Percentiles rank a stretch among this genome's conserved stretches.
Conservation (phyloP, 2,888 invertebrate genomes). For the Drosophila mimica region DNA sequence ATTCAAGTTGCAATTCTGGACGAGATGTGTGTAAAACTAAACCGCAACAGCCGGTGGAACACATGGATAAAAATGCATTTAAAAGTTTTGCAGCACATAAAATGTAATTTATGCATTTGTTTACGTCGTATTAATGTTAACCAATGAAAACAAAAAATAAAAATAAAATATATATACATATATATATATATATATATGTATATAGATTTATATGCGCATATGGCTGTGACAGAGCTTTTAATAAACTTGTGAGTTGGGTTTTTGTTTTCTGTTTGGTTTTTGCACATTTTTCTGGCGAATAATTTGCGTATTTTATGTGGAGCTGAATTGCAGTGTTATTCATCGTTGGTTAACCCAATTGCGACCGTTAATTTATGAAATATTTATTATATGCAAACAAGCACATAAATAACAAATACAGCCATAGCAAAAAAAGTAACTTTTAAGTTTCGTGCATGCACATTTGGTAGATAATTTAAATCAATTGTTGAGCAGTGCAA, state of each 20-base stretch:
- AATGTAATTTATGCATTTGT: constrained; percentile 69
- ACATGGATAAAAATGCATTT: constrained; percentile 29
- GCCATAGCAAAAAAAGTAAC: constrained; percentile 13
- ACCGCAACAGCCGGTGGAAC: constrained; percentile 39
- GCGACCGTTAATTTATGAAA: constrained; percentile 74
- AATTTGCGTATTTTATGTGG: constrained; percentile 51
- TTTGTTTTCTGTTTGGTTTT: constrained; percentile 1
- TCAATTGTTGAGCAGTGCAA: constrained; percentile 79
- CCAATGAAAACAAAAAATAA: constrained; percentile 47
- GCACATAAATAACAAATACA: constrained; percentile 57
- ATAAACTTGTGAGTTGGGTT: constrained; percentile 59
- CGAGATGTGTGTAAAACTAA: constrained; percentile 5
- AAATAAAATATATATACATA: background rate
- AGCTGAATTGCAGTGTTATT: constrained; percentile 75
- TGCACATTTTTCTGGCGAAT: constrained; percentile 3
- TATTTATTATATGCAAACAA: constrained; percentile 63
- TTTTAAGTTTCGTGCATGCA: constrained; percentile 22
- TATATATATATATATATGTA: background rate
- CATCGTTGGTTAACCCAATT: constrained; percentile 75
- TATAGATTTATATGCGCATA: constrained; percentile 40
- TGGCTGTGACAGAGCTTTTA: constrained; percentile 77
- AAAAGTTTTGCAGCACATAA: constrained; percentile 52
- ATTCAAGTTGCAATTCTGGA: background rate
- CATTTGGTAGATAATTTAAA: constrained; percentile 76
- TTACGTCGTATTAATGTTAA: constrained; percentile 69